These are phyloP conservation scores for Campylomormyrus numenius DNA, from an alignment of 2,113 vertebrate genomes.

Conservation along the genomic window DNA sequence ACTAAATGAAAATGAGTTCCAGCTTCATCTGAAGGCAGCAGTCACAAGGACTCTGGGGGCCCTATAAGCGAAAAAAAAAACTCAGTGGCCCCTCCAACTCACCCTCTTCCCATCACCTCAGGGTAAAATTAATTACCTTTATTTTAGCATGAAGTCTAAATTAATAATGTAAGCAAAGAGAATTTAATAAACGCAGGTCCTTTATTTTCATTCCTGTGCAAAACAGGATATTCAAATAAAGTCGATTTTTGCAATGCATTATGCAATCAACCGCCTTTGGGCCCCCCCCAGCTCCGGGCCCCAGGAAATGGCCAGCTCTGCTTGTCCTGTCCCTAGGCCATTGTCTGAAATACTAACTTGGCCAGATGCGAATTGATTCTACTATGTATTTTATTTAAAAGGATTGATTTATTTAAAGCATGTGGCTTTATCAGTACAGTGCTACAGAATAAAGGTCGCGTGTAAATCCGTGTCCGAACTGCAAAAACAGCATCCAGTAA, in stretches of 20 bases:
- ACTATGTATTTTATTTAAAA: neutral
- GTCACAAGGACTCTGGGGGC: neutral
- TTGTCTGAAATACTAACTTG: neutral
- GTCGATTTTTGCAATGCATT: neutral
- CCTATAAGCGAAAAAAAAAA: neutral
- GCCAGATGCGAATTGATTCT: neutral
- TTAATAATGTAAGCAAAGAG: neutral
- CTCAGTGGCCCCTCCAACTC: neutral
- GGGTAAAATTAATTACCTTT: neutral
- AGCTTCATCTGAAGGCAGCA: neutral
- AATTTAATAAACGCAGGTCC: neutral
- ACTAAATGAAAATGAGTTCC: neutral
- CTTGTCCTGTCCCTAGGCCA: neutral
- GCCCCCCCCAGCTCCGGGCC: neutral
- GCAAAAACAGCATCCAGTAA: neutral
- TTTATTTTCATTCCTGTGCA: neutral
- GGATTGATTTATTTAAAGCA: neutral
- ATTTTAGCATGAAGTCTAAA: neutral
- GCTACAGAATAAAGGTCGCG: neutral
- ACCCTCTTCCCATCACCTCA: neutral
- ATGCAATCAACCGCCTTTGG: neutral
- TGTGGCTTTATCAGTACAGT: neutral
- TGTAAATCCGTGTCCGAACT: neutral
- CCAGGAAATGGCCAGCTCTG: neutral
- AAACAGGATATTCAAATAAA: neutral